Base-by-base conservation (phyloP, 2,888 invertebrate species). In the Tuta absoluta region DNA sequence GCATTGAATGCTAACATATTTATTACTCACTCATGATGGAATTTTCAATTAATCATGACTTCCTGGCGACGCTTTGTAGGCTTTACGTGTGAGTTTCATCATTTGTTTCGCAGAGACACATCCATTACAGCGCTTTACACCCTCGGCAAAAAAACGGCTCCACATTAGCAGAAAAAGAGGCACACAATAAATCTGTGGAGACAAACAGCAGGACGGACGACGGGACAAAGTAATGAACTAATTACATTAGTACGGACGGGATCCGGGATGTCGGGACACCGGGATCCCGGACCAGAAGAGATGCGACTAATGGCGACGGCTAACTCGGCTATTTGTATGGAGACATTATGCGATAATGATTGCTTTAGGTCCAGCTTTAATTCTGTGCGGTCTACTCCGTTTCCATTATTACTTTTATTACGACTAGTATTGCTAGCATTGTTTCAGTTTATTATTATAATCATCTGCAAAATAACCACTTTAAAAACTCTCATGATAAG, bases 221-320 rank as follows among this genome's bases (percentile, higher is more conserved):
- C 78, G 79, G 82, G 82, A 83, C 80, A 82, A 84, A 87, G 87
- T 89, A 89, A 89, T 87, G 86, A 87, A 86, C 86, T 88, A 89
- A 90, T 89, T 86, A 89, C 88, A 89, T 90, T 89, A 89, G 83
- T 80, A 56, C 33, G 56, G 24, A 24, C 79, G 77, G 76, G 77
- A 77, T 78, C 74, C 59, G 63, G 57, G 57, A 48, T 21, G 41
- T 45, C 45, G 38, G 33, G 17, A 14, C 8, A 8, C 51, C 21
- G 51, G 51, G 12, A 21, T 23, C 51, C 5, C 23, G 23, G 51
- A 53, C 59, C 58, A 24, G 63, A 61, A 24, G 63, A 61, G 63
- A 60, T n/a, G 51, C 33, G 63, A 60, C 65, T 58, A 63, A 63
- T 68, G 68, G 69, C 66, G 63, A 62, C 65, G 66, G 67, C 65